Conservation (phyloP, 1,140 invertebrate species). For the Lineus longissimus region DNA sequence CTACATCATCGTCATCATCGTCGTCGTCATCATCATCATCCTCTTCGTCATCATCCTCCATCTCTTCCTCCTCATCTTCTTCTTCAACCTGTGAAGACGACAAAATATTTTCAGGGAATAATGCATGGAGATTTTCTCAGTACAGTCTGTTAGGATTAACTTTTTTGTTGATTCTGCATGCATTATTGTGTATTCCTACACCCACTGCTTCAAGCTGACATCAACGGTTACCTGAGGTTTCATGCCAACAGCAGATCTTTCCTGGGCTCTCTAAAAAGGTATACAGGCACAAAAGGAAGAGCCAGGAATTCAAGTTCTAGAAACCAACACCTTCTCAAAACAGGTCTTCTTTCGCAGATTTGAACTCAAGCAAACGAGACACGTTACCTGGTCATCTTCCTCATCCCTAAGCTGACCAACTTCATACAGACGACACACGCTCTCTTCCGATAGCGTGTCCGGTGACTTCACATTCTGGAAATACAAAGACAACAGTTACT, state of each 20-base stretch:
- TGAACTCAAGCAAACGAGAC: conserved; percentile 71
- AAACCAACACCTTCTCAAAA: conserved; percentile 12
- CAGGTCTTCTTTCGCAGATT: conserved; percentile 70
- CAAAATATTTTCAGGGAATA: not conserved
- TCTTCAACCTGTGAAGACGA: conserved; percentile 1
- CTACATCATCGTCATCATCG: conserved; percentile 27
- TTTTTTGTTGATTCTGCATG: too few relatives aligned
- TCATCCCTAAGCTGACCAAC: conserved; percentile 54
- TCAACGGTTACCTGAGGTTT: too few relatives aligned
- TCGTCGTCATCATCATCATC: conserved; percentile 20
- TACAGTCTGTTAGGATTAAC: conserved; percentile 7
- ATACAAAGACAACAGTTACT: too few relatives aligned
- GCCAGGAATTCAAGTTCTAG: too few relatives aligned
- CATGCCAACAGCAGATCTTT: too few relatives aligned
- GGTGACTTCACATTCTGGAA: conserved; percentile 41
- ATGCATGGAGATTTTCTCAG: conserved; percentile 13
- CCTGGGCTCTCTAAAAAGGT: too few relatives aligned
- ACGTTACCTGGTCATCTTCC: conserved; percentile 68
- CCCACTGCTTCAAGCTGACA: too few relatives aligned
- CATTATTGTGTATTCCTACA: too few relatives aligned
- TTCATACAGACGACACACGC: conserved; percentile 57
- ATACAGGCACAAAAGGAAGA: too few relatives aligned
- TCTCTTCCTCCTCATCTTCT: not conserved
- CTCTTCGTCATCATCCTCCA: conserved; percentile 6
- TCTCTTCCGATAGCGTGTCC: conserved; percentile 46